Base-by-base conservation (phyloP, 2,888 invertebrate genomes). In the Synanthedon tipuliformis region DNA sequence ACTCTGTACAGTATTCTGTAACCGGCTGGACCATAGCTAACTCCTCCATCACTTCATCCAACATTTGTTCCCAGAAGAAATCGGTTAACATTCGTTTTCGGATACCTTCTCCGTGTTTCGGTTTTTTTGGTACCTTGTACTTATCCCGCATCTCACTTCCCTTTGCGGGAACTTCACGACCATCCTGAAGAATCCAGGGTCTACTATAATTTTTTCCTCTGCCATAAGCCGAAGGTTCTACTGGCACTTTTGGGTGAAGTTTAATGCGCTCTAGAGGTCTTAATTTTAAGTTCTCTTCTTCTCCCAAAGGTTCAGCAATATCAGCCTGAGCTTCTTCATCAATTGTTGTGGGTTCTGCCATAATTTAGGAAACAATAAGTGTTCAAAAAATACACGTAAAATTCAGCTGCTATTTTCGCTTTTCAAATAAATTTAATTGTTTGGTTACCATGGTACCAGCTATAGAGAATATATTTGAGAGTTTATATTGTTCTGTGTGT, bases 1-100 rank as follows among this genome's bases (percentile, higher is more conserved):
- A 84, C 58, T 88, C 88, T 0, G 87, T 70, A 56, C 85, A 84
- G 53, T 84, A 85, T 54, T 87, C 84, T 0, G 62, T 62, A 0
- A 78, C 73, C 0, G 80, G 77, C 34, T 81, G 72, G 8, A 77
- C 68, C 0, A 78, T 76, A 3, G 71, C 75, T 49, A 88, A 50
- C 57, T 88, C 88, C n/a, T 82, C 79, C 1, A 88, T 77, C 1
- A 84, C 81, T 67, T 88, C 88, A n/a, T 81, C 81, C 45, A 87
- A 61, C 84, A 86, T 86, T 77, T 87, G 82, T 59, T 84, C 86
- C 86, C 85, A 87, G 61, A 82, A 86, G 63, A 85, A 86, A 57
- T 88, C 80, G 0, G 78, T 82, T 12, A 88, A 61, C 81, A 87
- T 78, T 23, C 78, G 70, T 58, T 75, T 82, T 12, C 88, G 81